phyloP scores from a whole-genome alignment of 2,888 invertebrate species.

The Hymenopus coronatus region DNA sequence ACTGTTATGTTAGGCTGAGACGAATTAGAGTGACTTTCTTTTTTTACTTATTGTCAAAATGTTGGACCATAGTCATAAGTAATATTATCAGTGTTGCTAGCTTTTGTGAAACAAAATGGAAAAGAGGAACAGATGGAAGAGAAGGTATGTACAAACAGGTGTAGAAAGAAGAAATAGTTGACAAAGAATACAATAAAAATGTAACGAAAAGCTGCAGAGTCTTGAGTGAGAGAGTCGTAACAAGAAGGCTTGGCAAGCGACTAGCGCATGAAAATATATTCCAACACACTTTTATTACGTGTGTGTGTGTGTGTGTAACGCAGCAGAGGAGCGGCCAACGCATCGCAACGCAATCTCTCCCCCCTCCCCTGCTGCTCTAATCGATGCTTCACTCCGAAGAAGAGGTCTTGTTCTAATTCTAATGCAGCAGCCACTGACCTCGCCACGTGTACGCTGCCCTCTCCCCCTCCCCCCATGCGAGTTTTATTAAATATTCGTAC shows the following conservation, averaged over 20 bases:
- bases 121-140: background rate
- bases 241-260: background rate
- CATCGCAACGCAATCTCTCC: background rate
- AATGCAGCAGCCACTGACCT: conserved; percentile 25
- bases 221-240: background rate
- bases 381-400: background rate
- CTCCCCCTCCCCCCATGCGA: background rate
- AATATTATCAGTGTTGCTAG: no score
- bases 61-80: no score
- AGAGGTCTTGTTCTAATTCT: conserved; percentile 28
- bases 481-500: background rate
- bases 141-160: background rate
- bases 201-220: background rate
- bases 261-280: background rate
- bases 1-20: no score
- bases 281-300: background rate
- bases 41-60: no score
- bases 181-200: no score
- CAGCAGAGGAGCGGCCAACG: background rate
- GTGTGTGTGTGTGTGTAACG: background rate
- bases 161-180: no score
- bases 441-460: conserved; percentile 23
- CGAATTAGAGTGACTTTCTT: no score
- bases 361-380: background rate
- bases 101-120: background rate